Base-by-base conservation (phyloP, 1,140 invertebrate genomes). In the Branchinecta lynchi region DNA sequence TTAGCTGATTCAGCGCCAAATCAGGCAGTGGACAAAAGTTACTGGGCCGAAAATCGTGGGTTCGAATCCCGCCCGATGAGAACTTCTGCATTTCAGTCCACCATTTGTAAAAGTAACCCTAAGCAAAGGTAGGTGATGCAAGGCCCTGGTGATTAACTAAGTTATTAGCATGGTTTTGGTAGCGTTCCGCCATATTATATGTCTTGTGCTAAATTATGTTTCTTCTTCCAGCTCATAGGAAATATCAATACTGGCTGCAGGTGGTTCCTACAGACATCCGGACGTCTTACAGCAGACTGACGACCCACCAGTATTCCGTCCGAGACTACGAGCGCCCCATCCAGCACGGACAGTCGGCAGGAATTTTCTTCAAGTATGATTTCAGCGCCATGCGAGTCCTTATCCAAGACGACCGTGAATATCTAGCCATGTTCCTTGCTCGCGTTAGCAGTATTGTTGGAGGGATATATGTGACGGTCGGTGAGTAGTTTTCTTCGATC, bases 361-460 rank as follows among this genome's bases (percentile, higher is more conserved):
- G 51, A 2, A 60, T 60, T 60, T 60, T 15, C 17, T 60, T 60
- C 51, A 60, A 60, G 51, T 60, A 60, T 60, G 51, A 60, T 60
- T 60, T 60, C 17, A 60, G 51, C 17, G 51, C 51, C 17, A 60
- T 60, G 51, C 51, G 51, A 60, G 51, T 60, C 6, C 51, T 12
- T 20, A 60, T 60, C 51, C 12, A 60, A 6, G 51, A 60, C 51
- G 51, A 60, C 17, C 12, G 51, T 1, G 51, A 60, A 6, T 60
- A 60, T 20, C 17, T 60, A 15, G 51, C 51, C 12, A 60, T 60
- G 51, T 60, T 60, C 51, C 51, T 60, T 15, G 51, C 17, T 20
- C 12, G 51, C 3, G 12, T 60, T 15, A 15, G 12, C 17, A 60
- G 51, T 6, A 60, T 60, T 60, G 17, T 60, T 60, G 51, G 51